Evolutionary conservation across 2,888 invertebrate species (phyloP), one percentile per base, ranked within the genome.

Genomic region (Iphiclides podalirius): DNA sequence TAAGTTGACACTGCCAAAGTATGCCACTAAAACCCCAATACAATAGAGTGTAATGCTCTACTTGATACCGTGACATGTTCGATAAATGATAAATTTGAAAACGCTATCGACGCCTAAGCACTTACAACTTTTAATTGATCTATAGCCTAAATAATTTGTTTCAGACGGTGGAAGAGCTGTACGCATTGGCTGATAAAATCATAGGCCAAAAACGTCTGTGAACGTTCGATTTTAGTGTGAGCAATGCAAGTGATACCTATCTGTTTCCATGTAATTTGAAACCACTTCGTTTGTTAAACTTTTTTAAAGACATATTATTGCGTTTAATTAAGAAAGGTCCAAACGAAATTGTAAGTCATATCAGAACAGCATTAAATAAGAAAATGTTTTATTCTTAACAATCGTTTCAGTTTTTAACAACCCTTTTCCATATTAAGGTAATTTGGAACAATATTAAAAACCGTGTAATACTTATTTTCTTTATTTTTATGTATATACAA

Each of bases 111-210:
- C 16, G 15, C 13, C 20, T 13, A 34, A 12, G 16, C 47, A n/a
- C 6, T n/a, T 33, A n/a, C n/a, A n/a, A n/a, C n/a, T n/a, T n/a
- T n/a, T n/a, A n/a, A n/a, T n/a, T n/a, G n/a, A n/a, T n/a, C n/a
- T n/a, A n/a, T n/a, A n/a, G n/a, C n/a, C n/a, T n/a, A n/a, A n/a
- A n/a, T n/a, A n/a, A n/a, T 67, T 60, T 59, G 63, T 90, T 90
- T 39, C 89, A 93, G 93, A 92, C 91, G 1, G 93, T 94, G 40
- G 92, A 93, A 60, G 93, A 93, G 64, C 83, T 94, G 61, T 93
- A 94, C 68, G 75, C 83, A 8, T 75, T 93, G 59, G 93, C 93
- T 2, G 92, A 93, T 68, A 90, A 91, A 70, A 93, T 93, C 37
- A 90, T 93, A 46, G 93, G 88, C 61, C 75, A 72, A 1, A 87